Evolutionary conservation across 1,140 invertebrate genomes (phyloP), one percentile per base, ranked within the genome.

Genomic region (Helicoverpa zea): DNA sequence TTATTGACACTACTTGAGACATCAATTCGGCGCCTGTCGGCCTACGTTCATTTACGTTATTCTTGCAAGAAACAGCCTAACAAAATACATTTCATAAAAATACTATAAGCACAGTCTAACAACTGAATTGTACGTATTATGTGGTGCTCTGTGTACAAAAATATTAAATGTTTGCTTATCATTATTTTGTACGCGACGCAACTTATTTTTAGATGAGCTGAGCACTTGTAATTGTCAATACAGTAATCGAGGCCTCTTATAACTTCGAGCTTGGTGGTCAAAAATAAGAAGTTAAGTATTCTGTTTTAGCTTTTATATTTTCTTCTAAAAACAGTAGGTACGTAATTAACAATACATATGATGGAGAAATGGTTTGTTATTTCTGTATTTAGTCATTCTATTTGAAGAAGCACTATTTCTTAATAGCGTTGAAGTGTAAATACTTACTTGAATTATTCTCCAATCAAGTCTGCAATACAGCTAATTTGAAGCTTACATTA

Each of bases 81-180:
- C 13, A 51, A 29, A 61, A 63, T 58, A 61, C 12, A 10, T 3
- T 18, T 23, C 56, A 18, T n/a, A 0, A 23, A 29, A 29, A 49
- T 54, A n/a, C 12, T 7, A 51, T 51, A 63, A 2, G 16, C 3
- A 11, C 73, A 76, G 73, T 52, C 63, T 14, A n/a, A 9, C 11
- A 52, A 76, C 2, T 16, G 12, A 18, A 0, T 5, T 58, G 14
- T 13, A n/a, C 4, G 2, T 59, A 7, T 0, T 30, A 10, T 47
- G 61, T 30, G 16, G 5, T 58, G 51, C 43, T 51, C 35, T 76
- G 47, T 76, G 59, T 63, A 49, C 14, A 59, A 74, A 74, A 74
- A 76, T 76, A 76, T 47, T 18, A 78, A 66, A 66, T 78, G 63
- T 78, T 78, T 78, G 61, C 75, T 66, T 78, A 78, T 78, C 49